phyloP scores from a whole-genome alignment of 2,888 invertebrate genomes.

The Patella caerulea region DNA sequence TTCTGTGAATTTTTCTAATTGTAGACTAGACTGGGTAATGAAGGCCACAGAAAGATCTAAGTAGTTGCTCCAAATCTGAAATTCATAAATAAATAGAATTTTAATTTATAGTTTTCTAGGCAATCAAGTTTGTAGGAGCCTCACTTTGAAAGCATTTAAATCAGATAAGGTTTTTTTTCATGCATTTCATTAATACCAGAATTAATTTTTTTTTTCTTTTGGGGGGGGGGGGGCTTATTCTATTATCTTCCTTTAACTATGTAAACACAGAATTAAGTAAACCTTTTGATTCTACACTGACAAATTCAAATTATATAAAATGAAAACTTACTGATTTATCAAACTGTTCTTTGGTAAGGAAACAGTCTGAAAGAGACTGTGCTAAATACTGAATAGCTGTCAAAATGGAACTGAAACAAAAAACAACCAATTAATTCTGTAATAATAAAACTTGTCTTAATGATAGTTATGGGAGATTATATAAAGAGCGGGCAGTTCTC shows the following conservation, averaged over 20 bases:
- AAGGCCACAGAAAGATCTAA: conserved; percentile 86
- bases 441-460: no score
- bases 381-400: conserved; percentile 90
- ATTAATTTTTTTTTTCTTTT: not conserved
- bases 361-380: conserved; percentile 83
- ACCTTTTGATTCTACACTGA: not conserved
- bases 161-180: no score
- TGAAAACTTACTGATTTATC: conserved; percentile 79
- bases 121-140: no score
- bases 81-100: conserved; percentile 13
- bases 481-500: no score
- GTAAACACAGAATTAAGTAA: not conserved
- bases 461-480: no score
- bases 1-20: conserved; percentile 86
- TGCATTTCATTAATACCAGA: no score
- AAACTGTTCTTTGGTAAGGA: conserved; percentile 81
- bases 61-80: conserved; percentile 81
- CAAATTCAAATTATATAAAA: conserved; percentile 13
- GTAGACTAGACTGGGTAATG: conserved; percentile 84
- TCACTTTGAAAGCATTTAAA: no score
- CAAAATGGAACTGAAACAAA: conserved; percentile 75
- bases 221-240: no score
- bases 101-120: no score
- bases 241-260: not conserved
- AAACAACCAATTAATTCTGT: no score